These are phyloP conservation scores for Agrochola circellaris DNA, from an alignment of 2,888 invertebrate genomes.

Conservation along the genomic window DNA sequence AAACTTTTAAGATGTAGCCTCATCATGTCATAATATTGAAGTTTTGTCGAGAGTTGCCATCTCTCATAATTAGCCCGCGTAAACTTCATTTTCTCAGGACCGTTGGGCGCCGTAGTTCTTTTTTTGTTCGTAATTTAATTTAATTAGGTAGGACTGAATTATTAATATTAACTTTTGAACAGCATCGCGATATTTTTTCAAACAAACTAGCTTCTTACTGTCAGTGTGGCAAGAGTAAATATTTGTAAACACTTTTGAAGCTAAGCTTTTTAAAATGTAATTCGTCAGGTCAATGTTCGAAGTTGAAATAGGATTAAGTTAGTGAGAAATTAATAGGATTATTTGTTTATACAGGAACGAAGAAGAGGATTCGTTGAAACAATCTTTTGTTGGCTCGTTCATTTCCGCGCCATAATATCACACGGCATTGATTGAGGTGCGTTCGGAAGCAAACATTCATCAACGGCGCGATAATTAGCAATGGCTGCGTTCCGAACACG, in stretches of 20 bases:
- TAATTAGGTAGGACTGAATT: conserved; percentile 45
- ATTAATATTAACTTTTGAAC: conserved; percentile 18
- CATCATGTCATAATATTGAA: conserved; percentile 76
- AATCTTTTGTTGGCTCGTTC: conserved; percentile 14
- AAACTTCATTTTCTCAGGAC: conserved; percentile 78
- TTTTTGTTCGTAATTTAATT: conserved; percentile 65
- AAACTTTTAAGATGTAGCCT: conserved; percentile 65
- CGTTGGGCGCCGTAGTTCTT: conserved; percentile 67
- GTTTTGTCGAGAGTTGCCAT: conserved; percentile 76
- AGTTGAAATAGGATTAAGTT: not conserved
- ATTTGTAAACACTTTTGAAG: not conserved
- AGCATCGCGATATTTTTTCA: conserved; percentile 17
- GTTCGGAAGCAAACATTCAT: conserved; percentile 71
- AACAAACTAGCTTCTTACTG: not conserved
- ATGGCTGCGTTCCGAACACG: conserved; percentile 68
- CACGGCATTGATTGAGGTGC: conserved; percentile 65
- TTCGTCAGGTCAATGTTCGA: not conserved
- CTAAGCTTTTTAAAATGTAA: not conserved
- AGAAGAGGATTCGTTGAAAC: not conserved
- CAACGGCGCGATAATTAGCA: conserved; percentile 68
- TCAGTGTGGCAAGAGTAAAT: conserved; percentile 9
- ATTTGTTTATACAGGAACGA: not conserved
- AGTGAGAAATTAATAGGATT: not conserved
- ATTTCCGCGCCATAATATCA: conserved; percentile 48
- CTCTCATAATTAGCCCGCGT: conserved; percentile 85